Base-by-base conservation (phyloP, 2,113 vertebrate genomes). In the Prinia subflava region DNA sequence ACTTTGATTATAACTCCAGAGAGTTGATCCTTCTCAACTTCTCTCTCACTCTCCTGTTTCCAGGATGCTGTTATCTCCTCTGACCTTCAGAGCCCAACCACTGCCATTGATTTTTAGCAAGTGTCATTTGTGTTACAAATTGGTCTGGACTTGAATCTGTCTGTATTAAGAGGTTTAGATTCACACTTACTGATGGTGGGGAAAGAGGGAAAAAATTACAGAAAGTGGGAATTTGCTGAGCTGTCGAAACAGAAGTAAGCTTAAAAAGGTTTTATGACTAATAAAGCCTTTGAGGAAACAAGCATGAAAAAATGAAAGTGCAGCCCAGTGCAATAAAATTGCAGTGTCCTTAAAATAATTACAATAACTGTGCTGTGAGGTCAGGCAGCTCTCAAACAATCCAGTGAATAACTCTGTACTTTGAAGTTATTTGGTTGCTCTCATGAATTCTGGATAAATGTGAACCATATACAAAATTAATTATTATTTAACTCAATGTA, bases 71-170 rank as follows among this genome's bases (percentile, higher is more conserved):
- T 96, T 96, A 96, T 95, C 94, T 92, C 73, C 62, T 71, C 53
- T 95, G 96, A 96, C 97, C 96, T 97, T 97, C 95, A 83, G 64
- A 92, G 81, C 77, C 90, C 77, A 69, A 71, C 80, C 83, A 88
- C 62, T 81, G 92, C 90, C 92, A 96, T 80, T 96, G 97, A 96
- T 97, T 97, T 97, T 96, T 95, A 68, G 79, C 24, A 67, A 74
- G 90, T 96, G 96, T 97, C 90, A 87, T 96, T 85, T 95, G 82
- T 73, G 74, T 95, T 97, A 97, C 94, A 96, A 96, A 96, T 96
- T 95, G 87, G 91, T 88, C 93, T 76, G 74, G 84, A 83, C 92
- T 95, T 89, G 95, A 94, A 93, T 97, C 93, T 96, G 30, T 93
- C 89, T 87, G 42, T 87, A 86, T 96, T 93, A 96, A 95, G 91